Base-by-base conservation (phyloP, 2,888 invertebrate genomes). In the Tetragonula carbonaria region DNA sequence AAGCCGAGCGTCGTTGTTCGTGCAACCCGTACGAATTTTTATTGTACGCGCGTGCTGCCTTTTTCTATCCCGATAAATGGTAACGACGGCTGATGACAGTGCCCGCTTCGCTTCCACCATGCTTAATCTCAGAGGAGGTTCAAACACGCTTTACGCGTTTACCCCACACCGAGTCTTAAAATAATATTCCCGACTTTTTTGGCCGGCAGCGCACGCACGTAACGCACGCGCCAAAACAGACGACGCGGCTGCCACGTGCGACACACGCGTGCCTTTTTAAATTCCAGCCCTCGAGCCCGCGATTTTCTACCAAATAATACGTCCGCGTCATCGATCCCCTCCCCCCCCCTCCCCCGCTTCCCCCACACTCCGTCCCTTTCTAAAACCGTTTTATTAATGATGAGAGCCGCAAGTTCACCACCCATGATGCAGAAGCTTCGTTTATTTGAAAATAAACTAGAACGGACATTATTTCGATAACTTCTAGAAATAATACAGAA, bases 141-240 rank as follows among this genome's bases (percentile, higher is more conserved):
- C 88, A 84, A 90, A 62, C 57, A 59, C 90, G 90, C 89, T 89
- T 93, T 92, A 91, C 88, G 90, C 90, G 84, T 91, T 89, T 93
- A 93, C 94, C 94, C 93, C 94, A 94, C 93, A 92, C 92, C 88
- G 94, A 93, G 94, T 91, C 93, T 93, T 93, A 94, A 94, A 94
- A 94, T 94, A 94, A 94, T 93, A 93, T 92, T 93, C 92, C 82
- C 87, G 87, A 85, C 90, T 92, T 93, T 93, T 93, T 93, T 91
- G 87, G 87, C 86, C 85, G 74, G 71, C 68, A 78, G 75, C 77
- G 71, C 88, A 85, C 86, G 88, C 78, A 80, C 86, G 85, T 85
- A 59, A 88, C 86, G 90, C 91, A 90, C 92, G 91, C 91, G 91
- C 88, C 91, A 91, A 88, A 90, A 85, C 90, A 90, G 83, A 87